Evolutionary conservation across 1,140 invertebrate genomes (phyloP).

Genomic region (Drosophila azteca): DNA sequence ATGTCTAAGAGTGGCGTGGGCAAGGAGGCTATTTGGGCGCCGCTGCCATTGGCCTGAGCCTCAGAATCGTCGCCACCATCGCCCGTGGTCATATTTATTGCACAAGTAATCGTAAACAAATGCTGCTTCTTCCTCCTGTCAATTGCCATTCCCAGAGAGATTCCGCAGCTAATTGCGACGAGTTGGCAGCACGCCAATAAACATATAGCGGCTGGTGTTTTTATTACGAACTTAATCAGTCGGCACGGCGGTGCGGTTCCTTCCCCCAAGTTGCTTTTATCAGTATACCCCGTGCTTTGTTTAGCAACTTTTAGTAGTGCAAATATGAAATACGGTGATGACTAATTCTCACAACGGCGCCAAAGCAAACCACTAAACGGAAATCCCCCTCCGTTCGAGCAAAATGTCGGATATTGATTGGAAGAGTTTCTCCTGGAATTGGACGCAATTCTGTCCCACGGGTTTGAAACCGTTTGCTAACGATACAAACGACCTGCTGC

Average conservation of each 20-base stretch:
- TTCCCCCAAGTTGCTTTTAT: constrained; percentile 15
- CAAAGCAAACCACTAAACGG: constrained; percentile 9
- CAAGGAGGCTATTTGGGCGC: not conserved
- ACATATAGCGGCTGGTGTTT: no score
- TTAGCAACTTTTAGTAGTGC: constrained; percentile 14
- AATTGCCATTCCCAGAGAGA: not conserved
- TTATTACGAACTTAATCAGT: constrained; percentile 26
- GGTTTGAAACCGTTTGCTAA: constrained; percentile 88
- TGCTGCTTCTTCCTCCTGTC: constrained; percentile 52
- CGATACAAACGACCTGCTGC: constrained; percentile 88
- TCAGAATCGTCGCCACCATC: constrained; percentile 25
- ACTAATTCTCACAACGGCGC: constrained; percentile 29
- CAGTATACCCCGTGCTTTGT: not conserved
- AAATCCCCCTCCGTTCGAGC: constrained; percentile 1
- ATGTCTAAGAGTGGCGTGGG: constrained; percentile 59
- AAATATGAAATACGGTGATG: constrained; percentile 35
- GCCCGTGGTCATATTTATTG: constrained; percentile 58
- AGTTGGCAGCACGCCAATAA: no score
- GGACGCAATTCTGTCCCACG: constrained; percentile 89
- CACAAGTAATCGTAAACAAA: constrained; percentile 61
- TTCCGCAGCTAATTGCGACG: no score
- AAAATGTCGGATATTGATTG: constrained; percentile 57
- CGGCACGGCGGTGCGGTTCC: constrained; percentile 12
- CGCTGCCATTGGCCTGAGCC: not conserved
- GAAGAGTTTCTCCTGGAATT: constrained; percentile 86